Evolutionary conservation across 92 coral and sea anemone species (phyloP).

Genomic region (Anthopleura xanthogrammica): DNA sequence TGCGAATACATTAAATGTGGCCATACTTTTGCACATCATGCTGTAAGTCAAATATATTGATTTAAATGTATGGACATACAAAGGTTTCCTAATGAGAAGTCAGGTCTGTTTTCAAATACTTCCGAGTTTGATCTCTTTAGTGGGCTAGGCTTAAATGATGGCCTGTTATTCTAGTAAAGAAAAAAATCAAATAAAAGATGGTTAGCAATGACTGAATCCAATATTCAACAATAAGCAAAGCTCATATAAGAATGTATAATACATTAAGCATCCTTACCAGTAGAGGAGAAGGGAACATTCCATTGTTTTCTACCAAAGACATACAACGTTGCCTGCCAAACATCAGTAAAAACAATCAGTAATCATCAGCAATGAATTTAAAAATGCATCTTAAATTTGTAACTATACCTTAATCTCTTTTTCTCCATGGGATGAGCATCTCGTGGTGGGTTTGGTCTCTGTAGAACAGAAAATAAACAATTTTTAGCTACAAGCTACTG

Average conservation of each 20-base stretch:
- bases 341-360: not conserved
- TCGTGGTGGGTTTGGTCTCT: conserved; percentile 96
- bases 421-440: conserved; percentile 92
- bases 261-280: conserved; percentile 26
- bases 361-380: not conserved
- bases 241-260: too few species aligned
- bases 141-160: conserved; percentile 25
- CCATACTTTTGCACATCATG: too few species aligned
- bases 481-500: too few species aligned
- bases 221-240: too few species aligned
- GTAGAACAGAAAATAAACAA: not conserved
- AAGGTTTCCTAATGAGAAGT: conserved; percentile 27
- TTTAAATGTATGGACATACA: conserved; percentile 8
- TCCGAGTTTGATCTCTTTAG: conserved; percentile 61
- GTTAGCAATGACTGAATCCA: too few species aligned
- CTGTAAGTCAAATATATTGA: not conserved
- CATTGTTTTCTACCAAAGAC: conserved; percentile 67
- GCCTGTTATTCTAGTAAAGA: conserved; percentile 5
- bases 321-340: conserved; percentile 70
- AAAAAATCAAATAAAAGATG: not conserved
- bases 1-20: too few species aligned
- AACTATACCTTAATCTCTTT: conserved; percentile 75
- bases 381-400: not conserved
- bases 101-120: conserved; percentile 50
- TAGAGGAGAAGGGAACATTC: conserved; percentile 45